Base-by-base conservation (phyloP, 2,797 vertebrate species). In the Bryconaethiops microstoma region DNA sequence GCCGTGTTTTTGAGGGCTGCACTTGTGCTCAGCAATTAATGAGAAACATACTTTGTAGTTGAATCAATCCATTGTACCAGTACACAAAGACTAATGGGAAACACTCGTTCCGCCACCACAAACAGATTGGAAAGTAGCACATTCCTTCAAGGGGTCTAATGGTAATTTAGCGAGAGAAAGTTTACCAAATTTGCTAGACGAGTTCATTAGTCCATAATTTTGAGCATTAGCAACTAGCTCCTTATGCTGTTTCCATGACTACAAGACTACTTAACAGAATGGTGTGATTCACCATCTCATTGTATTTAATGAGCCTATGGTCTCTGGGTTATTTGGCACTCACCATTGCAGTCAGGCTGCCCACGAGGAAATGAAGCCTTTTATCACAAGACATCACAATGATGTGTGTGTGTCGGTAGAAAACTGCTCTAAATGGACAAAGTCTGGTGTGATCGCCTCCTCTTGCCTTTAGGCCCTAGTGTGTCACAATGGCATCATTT, bases 281-380 rank as follows among this genome's bases (percentile, higher is more conserved):
- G 63, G 73, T 79, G 69, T 87, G 83, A 83, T 82, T 79, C 76
- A 83, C 59, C 39, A n/a, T 78, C 59, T 84, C 79, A 84, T 86
- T 86, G 82, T 86, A 71, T 81, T 87, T 82, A 87, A 81, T 81
- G 82, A 78, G 83, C 71, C 80, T 78, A 78, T 83, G 73, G 85
- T 83, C 78, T 86, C 67, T 73, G 72, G 59, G 67, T 81, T 79
- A 73, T 84, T 69, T 84, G 65, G 69, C 78, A 62, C 35, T 57
- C 77, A 82, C 54, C 9, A 57, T 74, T 79, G 79, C 79, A 74
- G 76, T 81, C 74, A 67, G 69, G 82, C 73, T 69, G 50, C 63
- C 75, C 69, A 79, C 52, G 45, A 87, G 74, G 54, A 85, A 81
- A 82, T 81, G 16, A 87, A 75, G 78, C 74, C 83, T 78, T 82